A percentile compares a stretch with the other conserved stretches of the same genome.
Conservation (phyloP, 2,113 vertebrate species). For the Brienomyrus longianalis region DNA sequence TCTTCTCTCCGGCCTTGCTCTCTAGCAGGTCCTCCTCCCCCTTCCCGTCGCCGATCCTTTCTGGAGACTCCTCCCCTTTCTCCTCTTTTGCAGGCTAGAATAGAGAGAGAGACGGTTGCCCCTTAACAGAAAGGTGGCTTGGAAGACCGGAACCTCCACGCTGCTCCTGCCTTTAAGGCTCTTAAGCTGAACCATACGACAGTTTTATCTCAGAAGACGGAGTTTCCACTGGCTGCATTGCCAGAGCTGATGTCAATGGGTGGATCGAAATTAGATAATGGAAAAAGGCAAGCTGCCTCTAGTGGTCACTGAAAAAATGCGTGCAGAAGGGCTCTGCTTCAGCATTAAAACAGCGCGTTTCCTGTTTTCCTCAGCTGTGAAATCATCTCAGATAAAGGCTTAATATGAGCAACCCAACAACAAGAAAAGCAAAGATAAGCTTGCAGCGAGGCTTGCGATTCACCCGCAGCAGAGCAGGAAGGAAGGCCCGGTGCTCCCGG, state of each 20-base stretch:
- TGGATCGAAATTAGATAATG: constrained; percentile 27
- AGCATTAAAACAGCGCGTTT: neutral
- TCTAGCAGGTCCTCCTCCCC: constrained; percentile 52
- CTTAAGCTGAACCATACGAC: neutral
- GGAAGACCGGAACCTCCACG: neutral
- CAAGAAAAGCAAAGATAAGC: neutral
- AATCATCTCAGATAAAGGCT: neutral
- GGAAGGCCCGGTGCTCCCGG: neutral
- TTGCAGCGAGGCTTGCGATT: neutral
- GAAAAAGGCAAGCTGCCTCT: constrained; percentile 15
- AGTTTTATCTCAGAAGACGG: constrained; percentile 2
- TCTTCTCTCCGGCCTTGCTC: constrained; percentile 59
- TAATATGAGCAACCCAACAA: neutral
- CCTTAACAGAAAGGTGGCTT: neutral
- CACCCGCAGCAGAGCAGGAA: neutral
- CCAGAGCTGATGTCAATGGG: constrained; percentile 39
- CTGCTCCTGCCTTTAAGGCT: neutral
- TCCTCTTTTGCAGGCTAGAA: constrained; percentile 71
- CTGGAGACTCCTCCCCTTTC: constrained; percentile 53
- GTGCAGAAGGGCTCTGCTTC: neutral
- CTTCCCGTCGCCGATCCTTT: constrained; percentile 46
- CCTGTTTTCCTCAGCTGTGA: neutral
- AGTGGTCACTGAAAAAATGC: neutral
- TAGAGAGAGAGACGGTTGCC: neutral
- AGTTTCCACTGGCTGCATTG: constrained; percentile 28